phyloP scores from a whole-genome alignment of 2,797 vertebrate species.

The Craterocephalus amniculus region DNA sequence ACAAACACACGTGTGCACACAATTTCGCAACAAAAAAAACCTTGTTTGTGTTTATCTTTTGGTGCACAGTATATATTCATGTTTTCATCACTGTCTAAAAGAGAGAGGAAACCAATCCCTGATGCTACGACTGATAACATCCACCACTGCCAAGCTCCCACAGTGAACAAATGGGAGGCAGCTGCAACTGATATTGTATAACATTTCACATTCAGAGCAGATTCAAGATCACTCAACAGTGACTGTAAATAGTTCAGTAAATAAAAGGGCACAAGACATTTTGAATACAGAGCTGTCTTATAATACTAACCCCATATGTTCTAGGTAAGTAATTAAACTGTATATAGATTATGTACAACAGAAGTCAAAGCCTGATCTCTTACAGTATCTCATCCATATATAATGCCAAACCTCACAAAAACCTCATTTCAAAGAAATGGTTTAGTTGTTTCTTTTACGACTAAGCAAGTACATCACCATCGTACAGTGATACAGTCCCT shows the following conservation, averaged over 20 bases:
- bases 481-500: not conserved
- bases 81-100: constrained; percentile 59
- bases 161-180: constrained; percentile 48
- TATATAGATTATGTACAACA: too few relatives aligned
- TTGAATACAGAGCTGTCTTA: constrained; percentile 6
- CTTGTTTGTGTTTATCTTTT: constrained; percentile 15
- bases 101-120: constrained; percentile 77
- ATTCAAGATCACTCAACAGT: constrained; percentile 34
- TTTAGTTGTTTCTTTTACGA: constrained; percentile 5
- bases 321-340: too few relatives aligned
- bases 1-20: constrained; percentile 10
- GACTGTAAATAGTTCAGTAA: constrained; percentile 28
- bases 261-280: constrained; percentile 6
- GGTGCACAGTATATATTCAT: constrained; percentile 46
- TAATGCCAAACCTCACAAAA: constrained; percentile 15
- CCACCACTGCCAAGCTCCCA: constrained; percentile 53
- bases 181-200: constrained; percentile 34
- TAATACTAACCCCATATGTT: too few relatives aligned
- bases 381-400: not conserved
- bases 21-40: constrained; percentile 7
- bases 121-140: constrained; percentile 70
- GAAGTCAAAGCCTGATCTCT: not conserved
- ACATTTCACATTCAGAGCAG: constrained; percentile 32
- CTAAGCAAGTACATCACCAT: constrained; percentile 10
- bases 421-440: constrained; percentile 10